Evolutionary conservation across 2,888 invertebrate species (phyloP).

Genomic region (Plagodis dolabraria): DNA sequence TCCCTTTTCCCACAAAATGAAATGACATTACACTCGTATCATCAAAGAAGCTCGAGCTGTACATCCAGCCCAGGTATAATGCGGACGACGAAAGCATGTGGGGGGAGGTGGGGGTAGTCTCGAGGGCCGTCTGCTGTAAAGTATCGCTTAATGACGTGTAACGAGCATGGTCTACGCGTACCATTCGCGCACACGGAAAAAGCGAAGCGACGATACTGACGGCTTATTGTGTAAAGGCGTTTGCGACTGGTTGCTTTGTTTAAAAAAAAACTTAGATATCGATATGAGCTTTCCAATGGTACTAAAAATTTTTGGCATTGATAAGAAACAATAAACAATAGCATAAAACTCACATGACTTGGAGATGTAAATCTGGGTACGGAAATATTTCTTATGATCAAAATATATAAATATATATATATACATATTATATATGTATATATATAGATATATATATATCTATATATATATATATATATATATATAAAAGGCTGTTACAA

Average conservation of each 20-base stretch:
- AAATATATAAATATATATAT: too few relatives aligned
- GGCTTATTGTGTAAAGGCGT: conserved; percentile 24
- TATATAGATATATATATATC: too few relatives aligned
- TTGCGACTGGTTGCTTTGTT: not conserved
- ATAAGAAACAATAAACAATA: too few relatives aligned
- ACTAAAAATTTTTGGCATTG: not conserved
- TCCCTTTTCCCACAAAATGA: conserved; percentile 12
- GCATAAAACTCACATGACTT: not conserved
- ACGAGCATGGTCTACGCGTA: conserved; percentile 74
- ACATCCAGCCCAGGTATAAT: conserved; percentile 50
- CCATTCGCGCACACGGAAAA: conserved; percentile 67
- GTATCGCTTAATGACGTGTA: conserved; percentile 85
- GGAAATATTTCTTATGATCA: too few relatives aligned
- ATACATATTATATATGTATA: too few relatives aligned
- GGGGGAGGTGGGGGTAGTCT: conserved; percentile 65
- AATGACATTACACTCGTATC: conserved; percentile 32
- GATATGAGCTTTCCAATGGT: not conserved
- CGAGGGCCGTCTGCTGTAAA: conserved; percentile 84
- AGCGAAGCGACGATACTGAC: conserved; percentile 41
- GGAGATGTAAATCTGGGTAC: too few relatives aligned
- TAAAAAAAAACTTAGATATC: not conserved
- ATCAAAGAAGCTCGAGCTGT: conserved; percentile 34
- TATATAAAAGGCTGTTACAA: too few relatives aligned
- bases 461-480: too few relatives aligned
- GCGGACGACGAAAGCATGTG: conserved; percentile 52